Evolutionary conservation across 2,113 vertebrate genomes (phyloP), one percentile per base, ranked within the genome.

Genomic region (Cephalopholis sonnerati): DNA sequence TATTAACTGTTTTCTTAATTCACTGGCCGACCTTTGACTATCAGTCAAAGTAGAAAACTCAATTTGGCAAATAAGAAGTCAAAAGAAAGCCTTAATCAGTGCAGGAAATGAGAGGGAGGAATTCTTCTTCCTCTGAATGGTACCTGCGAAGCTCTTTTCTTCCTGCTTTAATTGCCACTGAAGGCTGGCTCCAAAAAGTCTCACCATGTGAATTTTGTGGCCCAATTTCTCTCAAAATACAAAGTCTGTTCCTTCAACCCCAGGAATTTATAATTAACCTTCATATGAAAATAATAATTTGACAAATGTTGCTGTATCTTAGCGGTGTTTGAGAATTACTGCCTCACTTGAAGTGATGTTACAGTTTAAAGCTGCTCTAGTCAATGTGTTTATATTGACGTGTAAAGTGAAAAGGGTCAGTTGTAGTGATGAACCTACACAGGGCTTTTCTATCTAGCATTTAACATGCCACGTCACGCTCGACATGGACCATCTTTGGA

Each of bases 21-120:
- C 65, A 39, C 27, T 29, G 24, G 22, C n/a, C 5, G 11, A 76
- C 74, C 55, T 77, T 80, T 12, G n/a, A 20, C 51, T 67, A 61
- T 55, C 53, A 22, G 36, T 36, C 32, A 61, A 76, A 76, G 72
- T 11, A 41, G 65, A 71, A 46, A 15, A 29, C 20, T 24, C 51
- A 25, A 57, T 9, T 39, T 39, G 22, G 29, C 70, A 66, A 39
- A 18, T 22, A 46, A 36, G 27, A 24, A 61, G 53, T 59, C 41
- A 59, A 61, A 59, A 51, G 53, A 51, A 57, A 59, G 64, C 44
- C 53, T 51, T 48, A 36, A 57, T 65, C 39, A 44, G 58, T 44
- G 17, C 3, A 18, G 58, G 11, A 1, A 29, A 32, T 41, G 48
- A 24, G 32, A 46, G 9, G 2, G 18, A 65, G 5, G 27, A 72